Percentiles rank a stretch among this genome's conserved stretches.
phyloP scores from a whole-genome alignment of 37 sponge, comb jelly and placozoan species.

The Beroe ovata region DNA sequence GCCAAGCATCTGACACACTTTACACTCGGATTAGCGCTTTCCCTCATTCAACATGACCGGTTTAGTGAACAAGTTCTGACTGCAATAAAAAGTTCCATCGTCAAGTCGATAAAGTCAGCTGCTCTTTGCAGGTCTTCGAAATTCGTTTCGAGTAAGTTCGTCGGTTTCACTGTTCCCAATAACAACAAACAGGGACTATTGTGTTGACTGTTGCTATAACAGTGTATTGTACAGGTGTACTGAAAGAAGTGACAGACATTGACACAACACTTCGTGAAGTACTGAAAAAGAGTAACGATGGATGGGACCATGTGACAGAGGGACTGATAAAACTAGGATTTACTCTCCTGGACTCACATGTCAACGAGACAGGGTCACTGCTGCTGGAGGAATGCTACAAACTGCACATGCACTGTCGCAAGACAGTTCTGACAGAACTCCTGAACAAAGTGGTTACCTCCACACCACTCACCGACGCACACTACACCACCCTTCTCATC shows the following conservation, averaged over 20 bases:
- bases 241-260: not conserved
- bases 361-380: not conserved
- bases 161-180: no score
- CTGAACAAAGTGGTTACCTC: conserved; percentile 39
- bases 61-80: not conserved
- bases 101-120: not conserved
- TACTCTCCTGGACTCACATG: not conserved
- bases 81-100: not conserved
- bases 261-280: not conserved
- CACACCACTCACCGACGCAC: not conserved
- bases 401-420: conserved; percentile 46
- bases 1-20: not conserved
- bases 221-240: no score
- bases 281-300: conserved; percentile 6
- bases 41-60: not conserved
- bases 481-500: not conserved
- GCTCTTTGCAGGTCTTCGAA: not conserved
- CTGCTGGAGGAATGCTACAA: conserved; percentile 56
- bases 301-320: conserved; percentile 57
- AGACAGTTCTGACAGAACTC: conserved; percentile 3
- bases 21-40: conserved; percentile 14
- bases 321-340: conserved; percentile 53
- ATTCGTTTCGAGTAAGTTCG: not conserved
- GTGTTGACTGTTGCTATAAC: no score
- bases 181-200: no score